Evolutionary conservation across 2,797 vertebrate genomes (phyloP).

Genomic region (Malacoctenus gilli): DNA sequence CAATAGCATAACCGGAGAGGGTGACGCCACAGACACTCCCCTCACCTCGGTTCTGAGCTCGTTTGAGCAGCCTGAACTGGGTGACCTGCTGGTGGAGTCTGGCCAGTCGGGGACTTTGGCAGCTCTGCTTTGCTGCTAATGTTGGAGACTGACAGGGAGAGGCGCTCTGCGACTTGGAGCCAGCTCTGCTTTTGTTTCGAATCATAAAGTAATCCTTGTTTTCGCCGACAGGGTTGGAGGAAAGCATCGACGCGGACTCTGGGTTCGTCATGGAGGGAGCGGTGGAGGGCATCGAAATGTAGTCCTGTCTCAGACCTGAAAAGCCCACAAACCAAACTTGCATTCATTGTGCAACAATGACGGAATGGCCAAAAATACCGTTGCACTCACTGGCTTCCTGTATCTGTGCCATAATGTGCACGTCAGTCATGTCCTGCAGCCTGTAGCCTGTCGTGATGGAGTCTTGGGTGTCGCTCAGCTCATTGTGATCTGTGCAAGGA

Average conservation of each 20-base stretch:
- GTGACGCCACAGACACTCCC: too few relatives aligned
- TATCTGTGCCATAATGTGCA: slow-evolving; percentile 84
- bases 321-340: background rate
- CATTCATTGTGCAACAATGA: background rate
- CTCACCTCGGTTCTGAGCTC: slow-evolving; percentile 78
- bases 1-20: too few relatives aligned
- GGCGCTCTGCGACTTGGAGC: slow-evolving; percentile 10
- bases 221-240: slow-evolving; percentile 12
- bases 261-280: slow-evolving; percentile 13
- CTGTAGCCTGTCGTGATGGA: slow-evolving; percentile 80
- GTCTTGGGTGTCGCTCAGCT: slow-evolving; percentile 66
- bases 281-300: slow-evolving; percentile 30
- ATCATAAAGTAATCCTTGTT: slow-evolving; percentile 1
- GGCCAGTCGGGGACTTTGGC: slow-evolving; percentile 71
- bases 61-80: slow-evolving; percentile 82
- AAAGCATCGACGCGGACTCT: slow-evolving; percentile 13
- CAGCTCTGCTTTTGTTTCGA: slow-evolving; percentile 11
- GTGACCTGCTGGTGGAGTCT: slow-evolving; percentile 77
- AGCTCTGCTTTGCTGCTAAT: slow-evolving; percentile 16
- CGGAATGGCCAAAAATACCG: background rate
- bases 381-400: slow-evolving; percentile 84
- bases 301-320: slow-evolving; percentile 72
- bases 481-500: slow-evolving; percentile 73
- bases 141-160: slow-evolving; percentile 4
- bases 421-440: slow-evolving; percentile 84